phyloP scores from a whole-genome alignment of 2,797 vertebrate genomes.

The Discoglossus pictus region DNA sequence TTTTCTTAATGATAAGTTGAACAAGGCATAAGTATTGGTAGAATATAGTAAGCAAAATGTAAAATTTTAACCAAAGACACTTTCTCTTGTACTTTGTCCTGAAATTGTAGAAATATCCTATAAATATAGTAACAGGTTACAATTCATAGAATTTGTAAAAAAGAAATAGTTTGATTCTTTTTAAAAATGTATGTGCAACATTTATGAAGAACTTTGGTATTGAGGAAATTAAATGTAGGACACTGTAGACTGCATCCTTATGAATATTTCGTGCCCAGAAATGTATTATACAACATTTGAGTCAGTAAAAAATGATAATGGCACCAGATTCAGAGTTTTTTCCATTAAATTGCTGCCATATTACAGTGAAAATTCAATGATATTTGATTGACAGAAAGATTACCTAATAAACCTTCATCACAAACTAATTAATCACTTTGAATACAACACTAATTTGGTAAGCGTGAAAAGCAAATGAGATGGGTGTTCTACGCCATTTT shows the following conservation, averaged over 20 bases:
- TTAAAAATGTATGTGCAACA: too few relatives aligned
- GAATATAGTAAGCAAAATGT: too few relatives aligned
- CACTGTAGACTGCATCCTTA: neutral
- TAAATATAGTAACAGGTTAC: too few relatives aligned
- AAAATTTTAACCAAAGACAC: too few relatives aligned
- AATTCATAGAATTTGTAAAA: too few relatives aligned
- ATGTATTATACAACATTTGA: conserved; percentile 30
- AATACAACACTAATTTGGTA: conserved; percentile 70
- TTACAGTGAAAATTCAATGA: conserved; percentile 55
- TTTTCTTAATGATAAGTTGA: too few relatives aligned
- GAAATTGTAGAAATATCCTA: too few relatives aligned
- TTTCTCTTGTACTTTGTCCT: too few relatives aligned
- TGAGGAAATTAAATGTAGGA: neutral
- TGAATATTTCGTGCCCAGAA: conserved; percentile 11
- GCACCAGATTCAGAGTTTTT: conserved; percentile 49
- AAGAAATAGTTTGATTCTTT: too few relatives aligned
- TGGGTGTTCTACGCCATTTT: conserved; percentile 66
- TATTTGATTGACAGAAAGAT: conserved; percentile 72
- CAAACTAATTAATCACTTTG: conserved; percentile 75
- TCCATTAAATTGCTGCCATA: conserved; percentile 57
- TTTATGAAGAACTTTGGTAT: too few relatives aligned
- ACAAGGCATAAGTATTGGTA: too few relatives aligned
- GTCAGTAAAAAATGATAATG: conserved; percentile 33
- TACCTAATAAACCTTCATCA: conserved; percentile 72
- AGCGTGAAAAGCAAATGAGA: conserved; percentile 71